Percentiles rank a stretch among this genome's conserved stretches.
phyloP scores from a whole-genome alignment of 2,113 vertebrate species.

The Eolophus roseicapilla region DNA sequence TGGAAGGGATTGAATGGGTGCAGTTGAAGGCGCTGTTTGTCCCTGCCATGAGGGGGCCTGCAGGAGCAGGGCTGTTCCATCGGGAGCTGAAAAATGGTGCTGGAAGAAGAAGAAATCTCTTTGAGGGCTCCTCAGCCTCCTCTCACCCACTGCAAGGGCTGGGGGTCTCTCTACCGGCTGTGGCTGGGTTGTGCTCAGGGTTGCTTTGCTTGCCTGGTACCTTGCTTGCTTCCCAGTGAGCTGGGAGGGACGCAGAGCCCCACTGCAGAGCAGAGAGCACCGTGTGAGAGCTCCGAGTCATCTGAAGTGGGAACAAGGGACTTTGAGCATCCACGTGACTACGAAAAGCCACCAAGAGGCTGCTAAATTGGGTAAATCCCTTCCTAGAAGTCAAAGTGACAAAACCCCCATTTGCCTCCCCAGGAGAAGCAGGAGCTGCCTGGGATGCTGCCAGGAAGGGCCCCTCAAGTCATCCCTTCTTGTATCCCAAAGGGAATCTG shows the following conservation, averaged over 20 bases:
- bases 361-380: not conserved
- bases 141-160: not conserved
- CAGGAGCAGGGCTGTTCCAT: not conserved
- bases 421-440: not conserved
- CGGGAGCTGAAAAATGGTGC: not conserved
- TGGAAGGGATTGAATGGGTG: not conserved
- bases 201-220: not conserved
- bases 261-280: accelerated
- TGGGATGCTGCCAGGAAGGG: not conserved
- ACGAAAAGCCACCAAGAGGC: not conserved
- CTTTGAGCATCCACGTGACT: accelerated
- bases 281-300: not conserved
- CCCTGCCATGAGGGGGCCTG: not conserved
- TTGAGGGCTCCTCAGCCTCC: not conserved
- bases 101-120: not conserved
- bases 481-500: not conserved
- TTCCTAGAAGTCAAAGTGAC: not conserved
- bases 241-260: not conserved
- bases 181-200: not conserved
- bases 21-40: not conserved
- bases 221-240: accelerated
- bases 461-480: not conserved
- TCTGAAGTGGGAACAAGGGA: not conserved
- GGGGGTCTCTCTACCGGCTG: not conserved
- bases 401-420: not conserved